Evolutionary conservation across 2,888 invertebrate genomes (phyloP).

Genomic region (Caenorhabditis becei): DNA sequence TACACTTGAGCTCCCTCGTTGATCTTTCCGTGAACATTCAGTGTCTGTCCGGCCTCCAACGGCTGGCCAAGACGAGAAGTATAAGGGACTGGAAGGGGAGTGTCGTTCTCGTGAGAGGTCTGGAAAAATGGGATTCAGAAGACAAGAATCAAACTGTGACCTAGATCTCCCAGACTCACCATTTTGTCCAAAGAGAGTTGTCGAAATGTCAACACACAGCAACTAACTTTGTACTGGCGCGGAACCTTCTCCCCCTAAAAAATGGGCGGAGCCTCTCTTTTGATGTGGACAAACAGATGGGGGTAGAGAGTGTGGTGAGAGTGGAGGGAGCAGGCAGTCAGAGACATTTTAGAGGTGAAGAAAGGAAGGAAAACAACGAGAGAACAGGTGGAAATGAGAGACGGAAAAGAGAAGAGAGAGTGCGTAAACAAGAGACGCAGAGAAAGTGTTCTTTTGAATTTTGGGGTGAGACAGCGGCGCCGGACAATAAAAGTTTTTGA

Average conservation of each 20-base stretch:
- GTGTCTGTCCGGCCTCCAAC: constrained; percentile 74
- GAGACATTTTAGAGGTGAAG: constrained; percentile 6
- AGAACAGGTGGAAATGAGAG: constrained; percentile 31
- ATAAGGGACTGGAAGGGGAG: constrained; percentile 73
- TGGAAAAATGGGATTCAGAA: constrained; percentile 4
- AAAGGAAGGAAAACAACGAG: neutral
- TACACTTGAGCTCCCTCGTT: constrained; percentile 70
- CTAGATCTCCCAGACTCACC: constrained; percentile 1
- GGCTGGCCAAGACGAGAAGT: constrained; percentile 72
- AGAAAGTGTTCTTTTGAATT: constrained; percentile 46
- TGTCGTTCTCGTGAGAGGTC: constrained; percentile 52
- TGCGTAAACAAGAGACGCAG: constrained; percentile 40
- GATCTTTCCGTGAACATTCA: constrained; percentile 74
- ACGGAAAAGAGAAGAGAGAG: constrained; percentile 25
- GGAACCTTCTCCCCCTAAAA: constrained; percentile 33
- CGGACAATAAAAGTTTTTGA: constrained; percentile 38
- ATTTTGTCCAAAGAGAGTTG: constrained; percentile 14
- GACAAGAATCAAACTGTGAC: constrained; percentile 1
- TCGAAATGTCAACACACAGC: constrained; percentile 41
- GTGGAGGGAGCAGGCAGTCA: constrained; percentile 3
- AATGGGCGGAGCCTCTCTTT: constrained; percentile 31
- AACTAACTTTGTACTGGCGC: constrained; percentile 27
- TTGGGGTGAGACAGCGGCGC: neutral
- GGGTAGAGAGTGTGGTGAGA: neutral
- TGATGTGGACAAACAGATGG: constrained; percentile 43